Conservation (phyloP, 2,797 vertebrate genomes). For the Poeciliopsis presidionis region DNA sequence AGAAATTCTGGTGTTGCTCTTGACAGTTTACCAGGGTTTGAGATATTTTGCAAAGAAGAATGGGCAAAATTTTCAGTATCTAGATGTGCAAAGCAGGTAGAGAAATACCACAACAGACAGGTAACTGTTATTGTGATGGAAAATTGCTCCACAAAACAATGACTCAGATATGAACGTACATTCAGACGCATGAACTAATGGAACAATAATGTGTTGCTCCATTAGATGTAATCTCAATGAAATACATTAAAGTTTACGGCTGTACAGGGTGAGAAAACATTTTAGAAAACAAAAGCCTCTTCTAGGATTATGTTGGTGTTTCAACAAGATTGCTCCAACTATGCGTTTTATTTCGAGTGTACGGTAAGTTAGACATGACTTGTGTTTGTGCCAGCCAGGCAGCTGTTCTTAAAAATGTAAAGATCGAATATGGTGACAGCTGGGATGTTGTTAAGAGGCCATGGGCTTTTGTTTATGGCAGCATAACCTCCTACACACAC, state of each 20-base stretch:
- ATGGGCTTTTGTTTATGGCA: constrained; percentile 26
- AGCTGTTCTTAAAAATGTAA: constrained; percentile 53
- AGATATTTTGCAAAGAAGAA: not conserved
- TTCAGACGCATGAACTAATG: no score
- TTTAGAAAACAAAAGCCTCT: not conserved
- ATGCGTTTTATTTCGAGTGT: constrained; percentile 42
- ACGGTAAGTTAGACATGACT: constrained; percentile 13
- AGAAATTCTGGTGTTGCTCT: not conserved
- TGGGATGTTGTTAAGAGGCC: constrained; percentile 37
- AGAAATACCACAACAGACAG: not conserved
- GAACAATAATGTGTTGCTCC: not conserved
- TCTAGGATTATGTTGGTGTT: not conserved
- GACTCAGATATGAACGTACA: not conserved
- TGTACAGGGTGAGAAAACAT: not conserved
- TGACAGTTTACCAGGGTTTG: not conserved
- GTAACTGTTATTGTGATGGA: not conserved
- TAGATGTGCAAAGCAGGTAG: not conserved
- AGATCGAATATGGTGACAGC: constrained; percentile 53
- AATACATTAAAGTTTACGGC: not conserved
- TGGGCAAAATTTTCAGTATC: not conserved
- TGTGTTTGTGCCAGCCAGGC: constrained; percentile 23
- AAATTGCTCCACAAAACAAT: not conserved
- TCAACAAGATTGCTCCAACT: not conserved
- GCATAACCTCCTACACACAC: constrained; percentile 12
- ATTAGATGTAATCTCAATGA: not conserved